Conservation (phyloP, 2,797 vertebrate species). For the Acomys russatus region DNA sequence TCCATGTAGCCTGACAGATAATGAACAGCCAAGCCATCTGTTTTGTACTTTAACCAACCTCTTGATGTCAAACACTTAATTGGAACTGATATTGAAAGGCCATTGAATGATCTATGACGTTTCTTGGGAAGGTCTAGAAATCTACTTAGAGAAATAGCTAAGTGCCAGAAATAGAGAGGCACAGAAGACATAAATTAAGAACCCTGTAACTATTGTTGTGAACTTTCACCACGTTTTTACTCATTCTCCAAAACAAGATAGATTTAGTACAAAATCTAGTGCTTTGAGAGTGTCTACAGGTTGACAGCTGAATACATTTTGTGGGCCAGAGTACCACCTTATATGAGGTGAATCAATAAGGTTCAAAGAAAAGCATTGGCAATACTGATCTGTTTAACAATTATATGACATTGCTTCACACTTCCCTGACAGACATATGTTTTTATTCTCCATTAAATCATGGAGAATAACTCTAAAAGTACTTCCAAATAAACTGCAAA, state of each 20-base stretch:
- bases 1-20: neutral
- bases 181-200: slow-evolving; percentile 62
- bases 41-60: slow-evolving; percentile 38
- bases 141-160: slow-evolving; percentile 34
- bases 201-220: slow-evolving; percentile 30
- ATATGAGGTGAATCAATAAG: slow-evolving; percentile 75
- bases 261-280: slow-evolving; percentile 61
- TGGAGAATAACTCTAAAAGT: slow-evolving; percentile 63
- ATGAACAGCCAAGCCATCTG: slow-evolving; percentile 26
- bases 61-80: slow-evolving; percentile 46
- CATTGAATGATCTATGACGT: neutral
- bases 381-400: slow-evolving; percentile 63
- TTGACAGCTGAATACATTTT: slow-evolving; percentile 72
- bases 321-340: slow-evolving; percentile 58
- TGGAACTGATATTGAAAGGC: slow-evolving; percentile 8
- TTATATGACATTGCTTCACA: slow-evolving; percentile 25
- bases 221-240: slow-evolving; percentile 39
- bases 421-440: slow-evolving; percentile 45
- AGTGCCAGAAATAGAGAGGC: neutral
- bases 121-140: slow-evolving; percentile 39
- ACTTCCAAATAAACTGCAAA: slow-evolving; percentile 67
- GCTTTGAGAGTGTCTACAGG: slow-evolving; percentile 49
- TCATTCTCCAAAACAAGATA: neutral
- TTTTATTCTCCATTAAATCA: slow-evolving; percentile 70
- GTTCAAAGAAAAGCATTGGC: slow-evolving; percentile 72